Percentiles rank a stretch among this genome's conserved stretches.
These are phyloP conservation scores for Montipora sp. DNA, from an alignment of 64 coral and sea anemone genomes.

Conservation along the genomic window DNA sequence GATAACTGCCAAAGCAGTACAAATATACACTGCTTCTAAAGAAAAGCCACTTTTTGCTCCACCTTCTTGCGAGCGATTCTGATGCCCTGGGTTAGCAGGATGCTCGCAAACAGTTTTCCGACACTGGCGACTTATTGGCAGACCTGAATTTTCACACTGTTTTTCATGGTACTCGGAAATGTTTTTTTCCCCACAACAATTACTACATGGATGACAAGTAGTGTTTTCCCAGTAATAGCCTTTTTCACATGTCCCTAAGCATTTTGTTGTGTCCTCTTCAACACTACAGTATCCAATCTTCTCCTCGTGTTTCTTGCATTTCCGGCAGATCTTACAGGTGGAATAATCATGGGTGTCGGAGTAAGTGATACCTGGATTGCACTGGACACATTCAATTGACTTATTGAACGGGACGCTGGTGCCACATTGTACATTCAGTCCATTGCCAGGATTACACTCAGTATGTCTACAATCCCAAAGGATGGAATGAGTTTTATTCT, in stretches of 20 bases:
- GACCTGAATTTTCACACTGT: conserved; percentile 4
- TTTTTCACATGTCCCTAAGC: neutral
- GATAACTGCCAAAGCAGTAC: neutral
- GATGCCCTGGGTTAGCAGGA: neutral
- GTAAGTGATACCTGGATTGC: neutral
- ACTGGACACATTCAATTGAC: neutral
- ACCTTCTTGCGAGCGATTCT: neutral
- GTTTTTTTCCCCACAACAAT: neutral
- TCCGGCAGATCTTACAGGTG: neutral
- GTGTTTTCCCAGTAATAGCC: neutral
- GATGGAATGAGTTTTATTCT: neutral
- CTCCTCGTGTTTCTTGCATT: conserved; percentile 4
- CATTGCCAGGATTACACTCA: neutral
- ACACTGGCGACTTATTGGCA: neutral
- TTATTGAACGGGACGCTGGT: neutral
- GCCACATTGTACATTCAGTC: neutral
- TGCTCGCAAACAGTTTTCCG: neutral
- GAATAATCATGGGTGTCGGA: conserved; percentile 12
- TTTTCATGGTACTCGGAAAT: neutral
- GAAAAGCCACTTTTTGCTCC: no score
- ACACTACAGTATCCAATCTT: neutral
- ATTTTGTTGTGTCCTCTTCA: neutral
- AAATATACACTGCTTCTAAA: no score
- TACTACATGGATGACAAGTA: conserved; percentile 27
- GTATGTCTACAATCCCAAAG: neutral